Base-by-base conservation (phyloP, 2,113 vertebrate genomes). In the Bos javanicus region DNA sequence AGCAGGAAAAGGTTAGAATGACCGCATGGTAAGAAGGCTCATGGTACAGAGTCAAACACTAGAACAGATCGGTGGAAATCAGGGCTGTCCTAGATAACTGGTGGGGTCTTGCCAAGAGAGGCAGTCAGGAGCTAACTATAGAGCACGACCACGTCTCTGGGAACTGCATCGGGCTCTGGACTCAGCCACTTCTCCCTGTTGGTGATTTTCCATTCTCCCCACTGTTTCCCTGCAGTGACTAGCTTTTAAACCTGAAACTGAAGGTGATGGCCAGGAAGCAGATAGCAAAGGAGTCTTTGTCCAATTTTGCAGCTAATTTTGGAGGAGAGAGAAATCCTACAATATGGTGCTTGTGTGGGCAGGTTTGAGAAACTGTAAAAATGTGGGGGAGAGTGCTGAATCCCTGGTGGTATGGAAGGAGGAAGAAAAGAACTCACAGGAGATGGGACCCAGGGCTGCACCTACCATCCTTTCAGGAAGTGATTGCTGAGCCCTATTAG, bases 111-210 rank as follows among this genome's bases (percentile, higher is more conserved):
- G 93, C 96, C 93, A 92, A 74, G 91, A 80, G 36, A 62, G 81
- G 81, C 87, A 80, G 89, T 94, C 96, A 94, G 96, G 48, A 36
- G 76, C 95, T 96, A 96, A 97, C 91, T 94, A 97, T 87, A 98
- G 88, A 52, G 85, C 57, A 16, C 9, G 14, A 9, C 78, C 43
- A 43, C 0, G 71, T 13, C 87, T 1, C 3, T 6, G 3, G 30
- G 33, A 90, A 43, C 81, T 48, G n/a, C 1, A 7, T 5, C 2
- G 1, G 52, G 50, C 81, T 36, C 36, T 28, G 83, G 67, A 2
- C 60, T 46, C 48, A 0, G 3, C 26, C 6, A 1, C 48, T 48
- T 76, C 95, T 52, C 50, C n/a, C 81, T 4, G 4, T 8, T 16
- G 48, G 80, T 84, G 74, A 97, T 80, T 93, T 97, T 91, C 91